phyloP scores from a whole-genome alignment of 2,888 invertebrate species.

The Chironomus tentans region DNA sequence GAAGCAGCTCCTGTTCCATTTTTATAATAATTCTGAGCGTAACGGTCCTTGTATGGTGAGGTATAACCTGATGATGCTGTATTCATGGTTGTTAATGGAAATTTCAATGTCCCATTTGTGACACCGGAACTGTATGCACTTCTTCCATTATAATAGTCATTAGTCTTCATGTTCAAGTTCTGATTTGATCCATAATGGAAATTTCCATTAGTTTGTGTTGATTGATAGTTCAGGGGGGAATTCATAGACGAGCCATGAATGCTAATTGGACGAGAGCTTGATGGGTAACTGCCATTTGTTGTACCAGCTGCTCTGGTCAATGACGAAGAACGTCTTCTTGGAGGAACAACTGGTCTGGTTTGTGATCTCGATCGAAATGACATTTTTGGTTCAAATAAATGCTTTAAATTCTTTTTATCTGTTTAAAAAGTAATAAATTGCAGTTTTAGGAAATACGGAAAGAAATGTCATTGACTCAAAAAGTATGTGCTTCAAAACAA shows the following conservation, averaged over 20 bases:
- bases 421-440: too few species aligned
- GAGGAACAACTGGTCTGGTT: slow-evolving; percentile 41
- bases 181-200: slow-evolving; percentile 20
- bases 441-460: too few species aligned
- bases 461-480: too few species aligned
- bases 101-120: slow-evolving; percentile 5
- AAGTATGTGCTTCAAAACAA: too few species aligned
- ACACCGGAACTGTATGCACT: neutral
- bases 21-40: neutral
- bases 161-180: slow-evolving; percentile 1
- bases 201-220: neutral
- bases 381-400: slow-evolving; percentile 32
- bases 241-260: slow-evolving; percentile 2
- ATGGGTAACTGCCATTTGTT: slow-evolving; percentile 31
- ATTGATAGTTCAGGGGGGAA: neutral
- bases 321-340: slow-evolving; percentile 45
- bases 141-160: neutral
- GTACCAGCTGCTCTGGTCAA: slow-evolving; percentile 35
- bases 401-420: neutral
- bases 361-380: slow-evolving; percentile 42
- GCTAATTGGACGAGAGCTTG: slow-evolving; percentile 25
- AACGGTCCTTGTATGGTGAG: slow-evolving; percentile 24
- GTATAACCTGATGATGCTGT: neutral
- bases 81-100: neutral
- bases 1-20: neutral